Percentiles rank a stretch among this genome's conserved stretches.
Evolutionary conservation across 2,888 invertebrate genomes (phyloP).

Genomic region (Rhaphigaster nebulosa): DNA sequence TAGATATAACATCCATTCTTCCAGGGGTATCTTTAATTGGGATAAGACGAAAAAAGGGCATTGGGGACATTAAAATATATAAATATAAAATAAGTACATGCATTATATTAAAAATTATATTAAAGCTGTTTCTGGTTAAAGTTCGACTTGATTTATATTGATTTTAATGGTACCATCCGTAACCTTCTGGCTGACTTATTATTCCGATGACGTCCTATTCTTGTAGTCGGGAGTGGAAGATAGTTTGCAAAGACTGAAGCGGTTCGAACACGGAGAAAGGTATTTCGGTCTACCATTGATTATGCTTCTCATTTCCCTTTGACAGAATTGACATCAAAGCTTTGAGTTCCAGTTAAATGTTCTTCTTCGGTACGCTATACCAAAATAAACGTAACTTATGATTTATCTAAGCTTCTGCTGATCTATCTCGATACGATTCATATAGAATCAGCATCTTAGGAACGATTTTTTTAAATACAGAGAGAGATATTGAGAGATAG

Average conservation of each 20-base stretch:
- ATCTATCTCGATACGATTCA: neutral
- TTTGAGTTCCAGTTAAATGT: neutral
- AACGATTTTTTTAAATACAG: too few species aligned
- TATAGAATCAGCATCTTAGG: too few species aligned
- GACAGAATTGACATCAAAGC: slow-evolving; percentile 1
- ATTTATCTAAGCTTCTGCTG: neutral
- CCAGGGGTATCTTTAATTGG: neutral
- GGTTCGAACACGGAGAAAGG: neutral
- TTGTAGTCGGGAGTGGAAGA: neutral
- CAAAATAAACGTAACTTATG: neutral
- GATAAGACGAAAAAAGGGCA: too few species aligned
- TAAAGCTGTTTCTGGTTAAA: too few species aligned
- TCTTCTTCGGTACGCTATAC: neutral
- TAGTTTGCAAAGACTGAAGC: neutral
- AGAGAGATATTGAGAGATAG: too few species aligned
- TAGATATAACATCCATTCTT: neutral
- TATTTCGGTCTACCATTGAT: slow-evolving; percentile 1
- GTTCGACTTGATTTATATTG: too few species aligned
- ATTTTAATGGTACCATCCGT: too few species aligned
- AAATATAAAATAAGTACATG: too few species aligned
- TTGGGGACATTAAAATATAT: too few species aligned
- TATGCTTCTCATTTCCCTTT: slow-evolving; percentile 30
- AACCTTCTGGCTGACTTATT: neutral
- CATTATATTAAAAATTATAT: too few species aligned
- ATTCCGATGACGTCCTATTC: neutral